Percentiles rank a stretch among this genome's conserved stretches.
phyloP scores from a whole-genome alignment of 2,888 invertebrate species.

The Meliscaeva auricollis region DNA sequence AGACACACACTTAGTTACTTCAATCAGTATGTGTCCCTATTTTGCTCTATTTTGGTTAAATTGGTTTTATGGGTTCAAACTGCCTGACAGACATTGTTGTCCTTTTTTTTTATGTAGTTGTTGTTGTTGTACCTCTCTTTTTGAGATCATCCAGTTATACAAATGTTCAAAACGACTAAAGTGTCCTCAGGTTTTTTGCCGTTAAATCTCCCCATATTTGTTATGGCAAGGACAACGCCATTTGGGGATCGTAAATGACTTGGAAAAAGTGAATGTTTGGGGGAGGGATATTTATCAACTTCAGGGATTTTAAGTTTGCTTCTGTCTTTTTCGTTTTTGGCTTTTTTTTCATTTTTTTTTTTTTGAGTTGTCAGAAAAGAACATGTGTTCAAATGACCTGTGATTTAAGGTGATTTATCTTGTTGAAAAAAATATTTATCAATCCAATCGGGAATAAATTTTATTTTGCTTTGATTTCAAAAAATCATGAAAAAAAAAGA shows the following conservation, averaged over 20 bases:
- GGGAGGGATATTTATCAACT: slow-evolving; percentile 39
- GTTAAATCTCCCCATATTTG: slow-evolving; percentile 15
- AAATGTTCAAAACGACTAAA: slow-evolving; percentile 44
- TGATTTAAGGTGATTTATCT: slow-evolving; percentile 16
- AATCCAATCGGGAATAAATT: slow-evolving; percentile 40
- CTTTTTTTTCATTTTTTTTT: background rate
- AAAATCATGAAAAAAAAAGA: slow-evolving; percentile 18
- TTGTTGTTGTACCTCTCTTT: background rate
- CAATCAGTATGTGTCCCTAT: background rate
- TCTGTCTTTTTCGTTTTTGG: slow-evolving; percentile 6
- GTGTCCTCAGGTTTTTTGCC: slow-evolving; percentile 44
- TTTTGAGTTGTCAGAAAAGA: background rate
- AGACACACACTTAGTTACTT: slow-evolving; percentile 4
- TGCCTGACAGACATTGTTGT: slow-evolving; percentile 45
- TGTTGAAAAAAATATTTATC: slow-evolving; percentile 35
- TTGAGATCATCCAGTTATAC: slow-evolving; percentile 34
- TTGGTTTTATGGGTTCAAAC: slow-evolving; percentile 49
- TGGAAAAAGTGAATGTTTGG: slow-evolving; percentile 30
- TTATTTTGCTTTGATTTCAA: slow-evolving; percentile 11
- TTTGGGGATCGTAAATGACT: slow-evolving; percentile 61
- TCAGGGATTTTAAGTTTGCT: slow-evolving; percentile 17
- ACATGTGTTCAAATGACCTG: slow-evolving; percentile 9
- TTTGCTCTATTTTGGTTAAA: slow-evolving; percentile 16
- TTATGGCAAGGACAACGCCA: slow-evolving; percentile 37
- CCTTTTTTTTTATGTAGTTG: background rate